These are phyloP conservation scores for Romanogobio albipinnatus DNA, from an alignment of 2,113 vertebrate species.

Conservation along the genomic window DNA sequence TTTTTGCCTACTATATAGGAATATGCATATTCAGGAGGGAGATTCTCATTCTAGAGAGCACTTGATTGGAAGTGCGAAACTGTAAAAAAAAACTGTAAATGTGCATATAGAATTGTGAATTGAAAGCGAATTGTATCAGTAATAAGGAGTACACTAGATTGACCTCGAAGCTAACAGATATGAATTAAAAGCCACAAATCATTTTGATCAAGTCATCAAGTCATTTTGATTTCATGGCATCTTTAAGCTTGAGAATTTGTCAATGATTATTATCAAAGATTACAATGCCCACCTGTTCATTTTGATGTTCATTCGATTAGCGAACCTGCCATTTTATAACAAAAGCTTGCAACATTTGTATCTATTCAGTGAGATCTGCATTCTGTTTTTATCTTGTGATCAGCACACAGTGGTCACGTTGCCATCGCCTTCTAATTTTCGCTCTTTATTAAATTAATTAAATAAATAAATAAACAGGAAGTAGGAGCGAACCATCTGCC, in stretches of 20 bases:
- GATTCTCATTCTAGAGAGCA: no score
- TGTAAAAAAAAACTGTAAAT: no score
- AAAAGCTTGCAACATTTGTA: not conserved
- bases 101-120: no score
- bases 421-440: not conserved
- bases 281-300: not conserved
- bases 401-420: not conserved
- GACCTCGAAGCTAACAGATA: no score
- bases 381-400: conserved; percentile 18
- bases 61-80: no score
- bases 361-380: not conserved
- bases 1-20: no score
- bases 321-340: not conserved
- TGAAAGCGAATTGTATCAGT: no score
- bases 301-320: not conserved
- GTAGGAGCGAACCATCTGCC: conserved; percentile 67
- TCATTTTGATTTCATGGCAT: not conserved
- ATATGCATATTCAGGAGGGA: no score
- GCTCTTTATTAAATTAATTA: conserved; percentile 23
- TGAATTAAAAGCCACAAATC: not conserved
- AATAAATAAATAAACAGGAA: conserved; percentile 41
- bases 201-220: not conserved
- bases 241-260: not conserved
- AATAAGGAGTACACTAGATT: no score
- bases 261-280: not conserved